Conservation (phyloP, 2,113 vertebrate genomes). For the Pterocles burchelli region DNA sequence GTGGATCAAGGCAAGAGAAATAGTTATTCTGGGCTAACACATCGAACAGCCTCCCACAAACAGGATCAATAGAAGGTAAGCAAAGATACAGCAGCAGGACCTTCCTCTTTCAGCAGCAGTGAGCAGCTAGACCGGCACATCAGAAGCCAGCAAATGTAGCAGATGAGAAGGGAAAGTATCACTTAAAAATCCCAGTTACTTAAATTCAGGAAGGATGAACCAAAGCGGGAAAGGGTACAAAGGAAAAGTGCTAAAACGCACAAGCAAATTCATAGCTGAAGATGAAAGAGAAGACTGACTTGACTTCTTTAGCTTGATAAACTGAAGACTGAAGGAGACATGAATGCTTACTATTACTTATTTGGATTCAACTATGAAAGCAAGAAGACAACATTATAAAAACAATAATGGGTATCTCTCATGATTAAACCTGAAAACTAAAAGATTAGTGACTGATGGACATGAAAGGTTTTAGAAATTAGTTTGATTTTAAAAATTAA, state of each 20-base stretch:
- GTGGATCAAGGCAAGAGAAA: not conserved
- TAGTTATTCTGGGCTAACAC: not conserved
- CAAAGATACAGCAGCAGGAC: not conserved
- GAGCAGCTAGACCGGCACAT: not conserved
- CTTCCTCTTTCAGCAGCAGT: not conserved
- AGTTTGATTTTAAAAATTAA: not conserved
- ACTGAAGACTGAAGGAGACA: not conserved
- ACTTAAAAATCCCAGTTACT: not conserved
- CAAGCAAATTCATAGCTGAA: fast-evolving
- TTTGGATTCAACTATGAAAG: not conserved
- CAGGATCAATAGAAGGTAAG: not conserved
- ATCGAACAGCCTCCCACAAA: not conserved
- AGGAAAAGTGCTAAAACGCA: not conserved
- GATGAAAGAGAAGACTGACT: not conserved
- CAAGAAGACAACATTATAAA: not conserved
- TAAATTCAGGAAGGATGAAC: not conserved
- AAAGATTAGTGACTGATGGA: not conserved
- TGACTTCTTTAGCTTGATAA: not conserved
- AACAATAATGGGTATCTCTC: not conserved
- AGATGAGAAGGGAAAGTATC: not conserved
- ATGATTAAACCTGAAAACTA: not conserved
- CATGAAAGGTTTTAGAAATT: not conserved
- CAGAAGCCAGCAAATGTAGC: not conserved
- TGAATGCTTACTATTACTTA: not conserved
- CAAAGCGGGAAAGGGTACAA: not conserved